Base-by-base conservation (phyloP, 2,113 vertebrate species). In the Labrus mixtus region DNA sequence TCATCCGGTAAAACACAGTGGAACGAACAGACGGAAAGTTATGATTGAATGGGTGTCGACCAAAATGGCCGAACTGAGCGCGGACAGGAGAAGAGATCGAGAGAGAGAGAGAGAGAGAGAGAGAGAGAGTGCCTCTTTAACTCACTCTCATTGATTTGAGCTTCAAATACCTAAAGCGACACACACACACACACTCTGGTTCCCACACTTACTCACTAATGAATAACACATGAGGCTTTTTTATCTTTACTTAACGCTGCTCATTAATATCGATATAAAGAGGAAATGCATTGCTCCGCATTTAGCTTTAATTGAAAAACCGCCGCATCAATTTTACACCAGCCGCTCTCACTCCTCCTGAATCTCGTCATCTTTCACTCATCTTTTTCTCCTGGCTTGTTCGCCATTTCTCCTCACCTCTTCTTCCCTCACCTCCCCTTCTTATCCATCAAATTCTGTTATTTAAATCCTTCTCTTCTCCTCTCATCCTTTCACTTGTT, bases 251-350 rank as follows among this genome's bases (percentile, higher is more conserved):
- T 78, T 22, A 56, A 10, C 10, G 56, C 59, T 60, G 78, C 73
- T 82, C 85, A 77, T 81, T 87, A 81, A 76, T 61, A 67, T 80
- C 8, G n/a, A 69, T 77, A 80, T 54, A 17, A 46, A 59, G 65
- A 36, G 36, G 54, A 86, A 81, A 67, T 22, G 37, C 59, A 50
- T 25, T 45, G 15, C 13, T 68, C 65, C 45, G 19, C 71, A 45
- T 64, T 78, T 51, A 19, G 5, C 57, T 59, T 64, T 80, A 70
- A 78, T 76, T 84, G 50, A 79, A 83, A 41, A 88, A 57, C 57
- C 58, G 48, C 69, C 13, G 11, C 65, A 71, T 70, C 1, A 54
- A 77, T 84, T 78, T 63, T 36, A 50, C 59, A 37, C 45, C 39
- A 23, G 17, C 54, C 7, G 13, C 41, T 66, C 43, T 63, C 36